Conservation (phyloP, 1,140 invertebrate genomes). For the Arctopsyche grandis region DNA sequence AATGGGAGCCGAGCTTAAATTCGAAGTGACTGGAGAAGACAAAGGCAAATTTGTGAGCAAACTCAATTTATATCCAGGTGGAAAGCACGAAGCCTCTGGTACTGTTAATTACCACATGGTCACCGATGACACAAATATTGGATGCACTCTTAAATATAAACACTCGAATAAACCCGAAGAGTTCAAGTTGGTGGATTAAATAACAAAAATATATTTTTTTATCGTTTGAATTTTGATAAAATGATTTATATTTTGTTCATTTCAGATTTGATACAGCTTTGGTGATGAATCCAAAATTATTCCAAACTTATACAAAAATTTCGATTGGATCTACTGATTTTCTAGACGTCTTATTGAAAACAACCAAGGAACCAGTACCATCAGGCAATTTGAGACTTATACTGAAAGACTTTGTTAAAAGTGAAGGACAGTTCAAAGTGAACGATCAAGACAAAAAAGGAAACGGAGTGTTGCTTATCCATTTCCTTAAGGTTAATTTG, state of each 20-base stretch:
- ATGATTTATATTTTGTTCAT: slow-evolving; percentile 22
- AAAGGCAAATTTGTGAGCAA: slow-evolving; percentile 72
- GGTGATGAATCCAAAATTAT: slow-evolving; percentile 63
- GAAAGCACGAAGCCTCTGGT: slow-evolving; percentile 72
- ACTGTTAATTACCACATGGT: slow-evolving; percentile 66
- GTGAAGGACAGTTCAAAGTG: slow-evolving; percentile 68
- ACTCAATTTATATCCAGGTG: slow-evolving; percentile 70
- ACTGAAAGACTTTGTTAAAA: slow-evolving; percentile 66
- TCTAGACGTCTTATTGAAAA: slow-evolving; percentile 67
- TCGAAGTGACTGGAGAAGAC: slow-evolving; percentile 65
- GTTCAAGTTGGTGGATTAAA: slow-evolving; percentile 50
- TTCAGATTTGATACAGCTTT: slow-evolving; percentile 67
- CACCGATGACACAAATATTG: slow-evolving; percentile 62
- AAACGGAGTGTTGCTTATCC: slow-evolving; percentile 65
- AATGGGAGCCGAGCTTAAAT: slow-evolving; percentile 67
- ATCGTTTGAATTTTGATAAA: neutral
- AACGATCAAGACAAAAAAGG: slow-evolving; percentile 68
- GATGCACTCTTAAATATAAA: slow-evolving; percentile 66
- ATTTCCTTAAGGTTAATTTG: slow-evolving; percentile 65
- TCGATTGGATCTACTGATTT: slow-evolving; percentile 64
- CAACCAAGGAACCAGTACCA: slow-evolving; percentile 59
- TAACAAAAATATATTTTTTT: neutral
- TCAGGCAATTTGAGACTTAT: slow-evolving; percentile 66
- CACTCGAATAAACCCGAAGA: slow-evolving; percentile 57
- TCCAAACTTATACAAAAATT: slow-evolving; percentile 67